Base-by-base conservation (phyloP, 2,797 vertebrate genomes). In the Smutsia gigantea region DNA sequence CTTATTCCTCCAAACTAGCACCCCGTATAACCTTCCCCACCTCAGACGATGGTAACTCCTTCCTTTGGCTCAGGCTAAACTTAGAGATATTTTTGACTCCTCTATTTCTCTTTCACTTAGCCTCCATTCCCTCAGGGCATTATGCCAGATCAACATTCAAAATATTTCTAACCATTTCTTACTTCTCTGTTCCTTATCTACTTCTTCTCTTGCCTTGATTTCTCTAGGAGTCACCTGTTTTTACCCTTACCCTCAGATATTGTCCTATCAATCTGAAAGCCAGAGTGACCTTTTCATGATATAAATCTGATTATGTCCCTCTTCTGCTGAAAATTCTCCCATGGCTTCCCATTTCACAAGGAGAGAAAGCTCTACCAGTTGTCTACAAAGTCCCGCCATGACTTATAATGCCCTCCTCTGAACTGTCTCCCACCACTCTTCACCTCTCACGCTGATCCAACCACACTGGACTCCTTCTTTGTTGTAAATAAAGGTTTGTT, bases 401-500 rank as follows among this genome's bases (percentile, higher is more conserved):
- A 57, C 74, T 23, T 53, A 25, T 5, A 21, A 49, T 4, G 2
- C 11, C 7, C n/a, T 53, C 0, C 71, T 34, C 21, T 6, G 27
- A 82, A 51, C 19, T 19, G 4, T 78, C 1, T 84, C 19, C 17
- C 19, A 12, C 9, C 13, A 18, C 4, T 4, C 2, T 34, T 66
- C 25, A 7, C 7, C 4, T 71, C 4, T 53, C 31, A 75, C 4
- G 42, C 61, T 55, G 13, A 17, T 53, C 51, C 51, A 63, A 19
- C 25, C 15, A 61, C 31, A 42, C 3, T 42, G 61, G 29, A 19
- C 29, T 81, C 27, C 6, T 72, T 21, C 6, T 8, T 77, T 46
- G 87, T 72, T 93, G 12, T 83, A 66, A 90, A 71, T 77, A 79
- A 87, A 87, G 23, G 9, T 72, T 87, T 93, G 29, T 46, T 63